Conservation (phyloP, 2,113 vertebrate genomes). For the Mesocricetus auratus region DNA sequence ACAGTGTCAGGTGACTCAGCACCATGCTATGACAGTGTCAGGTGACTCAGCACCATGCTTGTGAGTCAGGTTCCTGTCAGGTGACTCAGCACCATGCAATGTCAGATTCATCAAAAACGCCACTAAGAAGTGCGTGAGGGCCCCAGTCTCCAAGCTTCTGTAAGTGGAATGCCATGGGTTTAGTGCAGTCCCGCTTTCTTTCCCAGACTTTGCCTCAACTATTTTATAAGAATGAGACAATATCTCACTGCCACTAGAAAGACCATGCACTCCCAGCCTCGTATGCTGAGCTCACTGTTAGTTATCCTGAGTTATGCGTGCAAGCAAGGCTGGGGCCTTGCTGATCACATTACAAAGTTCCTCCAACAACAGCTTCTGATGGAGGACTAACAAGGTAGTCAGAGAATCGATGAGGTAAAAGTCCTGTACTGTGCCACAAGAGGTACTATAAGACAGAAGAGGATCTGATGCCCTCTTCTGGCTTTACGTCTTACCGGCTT, state of each 20-base stretch:
- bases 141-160: neutral
- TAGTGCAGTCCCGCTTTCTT: constrained; percentile 19
- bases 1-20: neutral
- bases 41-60: neutral
- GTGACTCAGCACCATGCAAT: too few relatives aligned
- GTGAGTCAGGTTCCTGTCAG: neutral
- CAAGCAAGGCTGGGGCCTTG: neutral
- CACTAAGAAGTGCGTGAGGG: too few relatives aligned
- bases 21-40: too few relatives aligned
- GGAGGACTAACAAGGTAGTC: neutral
- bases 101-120: neutral
- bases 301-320: neutral
- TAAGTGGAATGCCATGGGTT: neutral
- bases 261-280: neutral
- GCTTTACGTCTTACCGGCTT: constrained; percentile 14
- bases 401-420: neutral
- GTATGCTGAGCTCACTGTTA: neutral
- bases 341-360: neutral
- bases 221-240: constrained; percentile 12
- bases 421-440: neutral
- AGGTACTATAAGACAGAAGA: too few relatives aligned
- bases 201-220: constrained; percentile 11
- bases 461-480: too few relatives aligned
- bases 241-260: neutral
- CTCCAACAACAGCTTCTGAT: neutral